Base-by-base conservation (phyloP, 2,797 vertebrate species). In the Sorex maritimensis region DNA sequence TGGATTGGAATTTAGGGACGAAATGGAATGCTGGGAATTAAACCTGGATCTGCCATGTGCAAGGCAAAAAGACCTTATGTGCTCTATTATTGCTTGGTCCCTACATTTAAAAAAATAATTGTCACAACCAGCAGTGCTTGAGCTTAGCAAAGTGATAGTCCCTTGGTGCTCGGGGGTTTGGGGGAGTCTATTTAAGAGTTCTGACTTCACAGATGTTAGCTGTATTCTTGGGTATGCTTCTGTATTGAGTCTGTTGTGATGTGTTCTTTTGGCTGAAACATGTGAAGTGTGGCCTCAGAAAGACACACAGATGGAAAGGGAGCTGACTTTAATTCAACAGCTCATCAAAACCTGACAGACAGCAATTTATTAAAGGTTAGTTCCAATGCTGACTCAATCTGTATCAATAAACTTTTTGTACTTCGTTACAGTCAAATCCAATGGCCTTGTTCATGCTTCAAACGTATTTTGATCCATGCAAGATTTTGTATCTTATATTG, bases 341-440 rank as follows among this genome's bases (percentile, higher is more conserved):
- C 46, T 72, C 73, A 78, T 46, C 30, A 82, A 86, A 44, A 77
- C 41, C 44, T 72, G 81, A 81, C 88, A 87, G 89, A 77, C 6
- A 74, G 24, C 49, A 79, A 46, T 75, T 95, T 75, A 93, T 92
- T 94, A 94, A 94, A 96, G 55, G 73, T 88, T 86, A 94, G 52
- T 75, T 86, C 81, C 80, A 90, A 38, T n/a, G 46, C 52, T 88
- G 69, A 93, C 73, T 75, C 21, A 84, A 88, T 65, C 46, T 6
- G 19, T 46, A 67, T 73, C 68, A 89, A 30, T 80, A 15, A 82
- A 93, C 46, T 95, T 91, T 86, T 81, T 79, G 34, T 85, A 75
- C 24, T 67, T 67, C 73, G 14, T 49, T 81, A 67, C 6, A 86
- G 14, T 55, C 91, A 93, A 94, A 93, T 61, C 46, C 86, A 94